phyloP scores from a whole-genome alignment of 2,113 vertebrate genomes.

The Anthoscopus minutus region DNA sequence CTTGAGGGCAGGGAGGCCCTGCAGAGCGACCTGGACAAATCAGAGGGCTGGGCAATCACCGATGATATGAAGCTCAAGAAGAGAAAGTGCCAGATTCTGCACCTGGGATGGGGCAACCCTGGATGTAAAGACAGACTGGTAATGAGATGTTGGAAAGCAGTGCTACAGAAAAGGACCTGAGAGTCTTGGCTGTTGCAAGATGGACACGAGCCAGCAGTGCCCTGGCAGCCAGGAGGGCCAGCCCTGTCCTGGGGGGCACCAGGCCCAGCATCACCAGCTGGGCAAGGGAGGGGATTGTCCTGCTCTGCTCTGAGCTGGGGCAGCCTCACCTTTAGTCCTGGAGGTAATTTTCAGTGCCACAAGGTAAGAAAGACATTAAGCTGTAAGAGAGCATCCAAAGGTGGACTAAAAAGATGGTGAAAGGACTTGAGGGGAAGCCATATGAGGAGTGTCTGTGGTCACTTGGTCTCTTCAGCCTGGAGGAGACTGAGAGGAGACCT shows the following conservation, averaged over 20 bases:
- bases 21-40: not conserved
- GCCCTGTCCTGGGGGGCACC: not conserved
- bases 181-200: not conserved
- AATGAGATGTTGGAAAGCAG: not conserved
- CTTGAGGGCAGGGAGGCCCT: not conserved
- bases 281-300: not conserved
- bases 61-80: too few species aligned
- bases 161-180: not conserved
- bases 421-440: not conserved
- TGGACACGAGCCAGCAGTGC: not conserved
- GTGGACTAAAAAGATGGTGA: not conserved
- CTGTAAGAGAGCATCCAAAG: not conserved
- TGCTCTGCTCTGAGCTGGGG: not conserved
- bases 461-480: not conserved
- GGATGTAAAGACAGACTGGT: too few species aligned
- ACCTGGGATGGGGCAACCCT: not conserved
- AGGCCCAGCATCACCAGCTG: accelerated
- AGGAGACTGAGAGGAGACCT: not conserved
- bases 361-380: not conserved
- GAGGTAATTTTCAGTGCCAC: not conserved
- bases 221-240: not conserved
- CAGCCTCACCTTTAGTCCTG: accelerated
- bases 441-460: accelerated
- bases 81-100: not conserved
- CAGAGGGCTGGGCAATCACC: not conserved